Evolutionary conservation across 1,140 invertebrate species (phyloP).

Genomic region (Megathymus violae): DNA sequence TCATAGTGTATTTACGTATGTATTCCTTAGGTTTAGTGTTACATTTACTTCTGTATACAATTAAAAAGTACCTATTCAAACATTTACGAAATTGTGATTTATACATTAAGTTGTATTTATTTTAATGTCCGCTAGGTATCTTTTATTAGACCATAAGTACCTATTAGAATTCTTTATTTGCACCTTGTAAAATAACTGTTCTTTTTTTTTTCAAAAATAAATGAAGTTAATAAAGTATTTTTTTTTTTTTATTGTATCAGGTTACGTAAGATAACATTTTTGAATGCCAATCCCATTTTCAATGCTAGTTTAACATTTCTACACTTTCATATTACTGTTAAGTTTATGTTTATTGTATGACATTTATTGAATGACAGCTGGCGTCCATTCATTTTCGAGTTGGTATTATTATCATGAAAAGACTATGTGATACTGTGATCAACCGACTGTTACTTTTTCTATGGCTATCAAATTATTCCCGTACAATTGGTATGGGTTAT

Average conservation of each 20-base stretch:
- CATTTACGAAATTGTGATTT: conserved; percentile 70
- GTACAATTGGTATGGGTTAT: too few species aligned
- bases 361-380: too few species aligned
- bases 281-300: too few species aligned
- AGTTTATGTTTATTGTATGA: too few species aligned
- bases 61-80: conserved; percentile 30
- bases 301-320: too few species aligned
- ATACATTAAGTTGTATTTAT: conserved; percentile 66
- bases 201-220: conserved; percentile 63
- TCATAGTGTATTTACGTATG: conserved; percentile 30
- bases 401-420: too few species aligned
- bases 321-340: too few species aligned
- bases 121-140: conserved; percentile 47
- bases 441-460: too few species aligned
- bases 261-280: background rate
- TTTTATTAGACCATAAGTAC: conserved; percentile 39
- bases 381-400: too few species aligned
- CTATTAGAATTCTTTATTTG: conserved; percentile 42
- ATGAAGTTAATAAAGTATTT: conserved; percentile 45
- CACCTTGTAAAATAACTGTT: conserved; percentile 59
- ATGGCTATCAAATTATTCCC: too few species aligned
- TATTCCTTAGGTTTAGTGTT: conserved; percentile 24
- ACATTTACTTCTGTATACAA: conserved; percentile 5
- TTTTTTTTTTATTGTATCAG: background rate
- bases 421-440: too few species aligned